Base-by-base conservation (phyloP, 2,888 invertebrate genomes). In the Hetaerina titia region DNA sequence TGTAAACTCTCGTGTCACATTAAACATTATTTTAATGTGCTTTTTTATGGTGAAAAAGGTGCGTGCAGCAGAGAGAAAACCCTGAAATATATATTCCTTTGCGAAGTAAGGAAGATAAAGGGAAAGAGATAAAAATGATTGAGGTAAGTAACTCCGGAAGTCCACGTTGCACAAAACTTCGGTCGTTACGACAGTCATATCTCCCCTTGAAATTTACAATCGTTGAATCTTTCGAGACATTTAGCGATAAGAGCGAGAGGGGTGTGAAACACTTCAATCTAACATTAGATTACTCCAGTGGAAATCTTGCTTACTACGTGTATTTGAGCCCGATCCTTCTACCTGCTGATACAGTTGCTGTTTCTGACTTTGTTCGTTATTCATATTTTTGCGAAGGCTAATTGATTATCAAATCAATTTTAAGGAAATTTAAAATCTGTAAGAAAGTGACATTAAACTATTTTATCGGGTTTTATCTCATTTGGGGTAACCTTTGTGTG, bases 81-180 rank as follows among this genome's bases (percentile, higher is more conserved):
- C 69, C 81, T 31, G 25, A 25, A 74, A 45, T 45, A 25, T 8
- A 25, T 25, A 74, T 25, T 74, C 8, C 74, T 31, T 9, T 4
- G 31, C 25, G 22, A 81, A 81, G 81, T 22, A 31, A 81, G 25
- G 81, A 4, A 81, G 81, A 81, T 81, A 81, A 81, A 81, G 81
- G 81, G 22, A 31, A 11, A 31, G 31, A 9, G 81, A 81, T 81
- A 81, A 81, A 81, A 81, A 81, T 81, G 81, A 81, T 31, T 81
- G 81, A 81, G 81, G 81, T 25, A 81, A 81, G 81, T 81, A 31
- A 81, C 81, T 81, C 81, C 81, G 25, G 81, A 81, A 81, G 81
- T 81, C 81, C 81, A 31, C 81, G 25, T 31, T 81, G 31, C 25
- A 81, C 81, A 31, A 81, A 81, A 81, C 31, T 81, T 81, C 11